Base-by-base conservation (phyloP, 2,888 invertebrate genomes). In the Caenorhabditis plicata region DNA sequence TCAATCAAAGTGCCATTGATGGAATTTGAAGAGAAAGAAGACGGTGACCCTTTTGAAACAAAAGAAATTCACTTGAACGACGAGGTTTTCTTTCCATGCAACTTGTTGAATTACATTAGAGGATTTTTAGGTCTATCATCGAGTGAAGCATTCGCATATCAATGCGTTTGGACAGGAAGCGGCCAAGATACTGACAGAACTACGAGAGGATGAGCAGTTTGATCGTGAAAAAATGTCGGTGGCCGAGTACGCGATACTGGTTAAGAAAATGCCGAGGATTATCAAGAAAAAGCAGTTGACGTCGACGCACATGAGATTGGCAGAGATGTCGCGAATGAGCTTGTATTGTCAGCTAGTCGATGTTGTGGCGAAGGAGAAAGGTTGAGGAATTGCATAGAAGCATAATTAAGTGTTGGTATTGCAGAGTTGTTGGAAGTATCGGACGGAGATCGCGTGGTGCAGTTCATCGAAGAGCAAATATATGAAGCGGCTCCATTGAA, bases 391-490 rank as follows among this genome's bases (percentile, higher is more conserved):
- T 38, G 1, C 5, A 19, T 11, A 15, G 22, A 19, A n/a, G 17
- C 17, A 38, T 7, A 26, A 25, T 4, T 8, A 25, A 20, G 27
- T 40, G n/a, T 29, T 38, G 4, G 15, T 43, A 15, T 63, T 67
- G 4, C 70, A 84, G 94, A 95, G 78, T 89, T 96, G 72, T 85
- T 94, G 69, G 88, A 92, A 80, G 91, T 92, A 58, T 87, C 91
- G 19, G 93, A 94, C 74, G 89, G 91, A 1, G 96, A 96, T 74
- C 91, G 90, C 82, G 86, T 89, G 0, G 88, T 90, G 81, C 84
- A 89, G 0, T 91, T 88, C 80, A 92, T 98, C 58, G 96, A 96
- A 83, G 91, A 93, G 80, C 87, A 90, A 74, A 92, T 96, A 56
- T 90, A 90, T 0, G 72, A 75, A 15, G 68, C 57, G 1, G 43